Conservation (phyloP, 1,140 invertebrate genomes). For the Tenebrio molitor region DNA sequence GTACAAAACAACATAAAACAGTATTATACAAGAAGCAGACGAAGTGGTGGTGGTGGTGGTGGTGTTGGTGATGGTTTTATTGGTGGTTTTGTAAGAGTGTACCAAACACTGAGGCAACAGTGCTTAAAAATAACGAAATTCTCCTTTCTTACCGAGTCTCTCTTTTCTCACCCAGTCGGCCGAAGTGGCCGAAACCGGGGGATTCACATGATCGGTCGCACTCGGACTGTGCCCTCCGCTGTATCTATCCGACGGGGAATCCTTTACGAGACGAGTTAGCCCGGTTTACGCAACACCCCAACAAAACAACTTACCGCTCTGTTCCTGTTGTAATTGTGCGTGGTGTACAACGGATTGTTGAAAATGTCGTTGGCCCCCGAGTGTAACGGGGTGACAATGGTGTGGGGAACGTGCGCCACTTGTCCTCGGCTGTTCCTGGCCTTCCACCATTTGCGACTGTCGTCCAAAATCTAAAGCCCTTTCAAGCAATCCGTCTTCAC, state of each 20-base stretch:
- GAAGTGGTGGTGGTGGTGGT: background rate
- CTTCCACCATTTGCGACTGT: constrained; percentile 99
- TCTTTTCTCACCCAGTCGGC: constrained; percentile 89
- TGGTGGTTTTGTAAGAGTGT: no score
- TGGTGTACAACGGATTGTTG: constrained; percentile 80
- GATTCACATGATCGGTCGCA: constrained; percentile 52
- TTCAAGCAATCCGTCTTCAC: constrained; percentile 33
- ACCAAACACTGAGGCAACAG: constrained; percentile 30
- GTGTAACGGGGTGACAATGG: constrained; percentile 87
- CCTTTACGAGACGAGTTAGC: constrained; percentile 51
- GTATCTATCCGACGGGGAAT: constrained; percentile 60
- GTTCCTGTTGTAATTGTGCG: constrained; percentile 51
- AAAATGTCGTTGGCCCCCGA: constrained; percentile 74
- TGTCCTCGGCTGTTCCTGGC: constrained; percentile 90
- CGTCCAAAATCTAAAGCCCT: constrained; percentile 87
- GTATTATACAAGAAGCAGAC: constrained; percentile 51
- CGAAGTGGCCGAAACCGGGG: constrained; percentile 62
- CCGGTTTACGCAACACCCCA: background rate
- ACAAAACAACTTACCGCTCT: constrained; percentile 54
- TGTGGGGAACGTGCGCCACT: constrained; percentile 96
- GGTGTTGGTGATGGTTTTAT: no score
- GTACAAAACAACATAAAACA: constrained; percentile 42
- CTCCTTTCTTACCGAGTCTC: constrained; percentile 93
- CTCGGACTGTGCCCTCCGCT: constrained; percentile 55
- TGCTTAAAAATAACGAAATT: constrained; percentile 93